Conservation (phyloP, 2,113 vertebrate species). For the Aramus guarauna region DNA sequence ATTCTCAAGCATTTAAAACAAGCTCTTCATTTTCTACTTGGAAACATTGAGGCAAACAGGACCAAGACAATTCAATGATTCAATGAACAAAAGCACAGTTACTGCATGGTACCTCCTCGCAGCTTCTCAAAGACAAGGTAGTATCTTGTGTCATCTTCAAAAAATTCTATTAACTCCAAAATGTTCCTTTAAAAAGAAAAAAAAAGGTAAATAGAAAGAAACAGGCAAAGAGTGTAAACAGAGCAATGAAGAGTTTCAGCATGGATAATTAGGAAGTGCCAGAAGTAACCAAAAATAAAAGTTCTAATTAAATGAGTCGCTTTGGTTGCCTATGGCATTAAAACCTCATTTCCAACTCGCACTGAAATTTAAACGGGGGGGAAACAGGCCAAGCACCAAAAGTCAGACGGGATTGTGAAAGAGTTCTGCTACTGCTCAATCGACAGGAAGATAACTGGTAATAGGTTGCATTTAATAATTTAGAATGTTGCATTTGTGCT, state of each 20-base stretch:
- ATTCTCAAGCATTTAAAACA: not conserved
- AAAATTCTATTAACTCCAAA: conserved; percentile 95
- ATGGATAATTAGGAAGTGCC: not conserved
- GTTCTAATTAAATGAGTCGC: not conserved
- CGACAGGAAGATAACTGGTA: conserved; percentile 55
- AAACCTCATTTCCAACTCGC: not conserved
- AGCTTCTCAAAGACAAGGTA: conserved; percentile 99
- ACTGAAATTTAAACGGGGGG: not conserved
- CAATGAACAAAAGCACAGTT: not conserved
- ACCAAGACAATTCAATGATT: not conserved
- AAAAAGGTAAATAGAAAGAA: not conserved
- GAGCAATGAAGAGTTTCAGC: not conserved
- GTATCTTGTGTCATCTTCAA: conserved; percentile 91
- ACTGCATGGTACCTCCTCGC: conserved; percentile 82
- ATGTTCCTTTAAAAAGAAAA: conserved; percentile 83
- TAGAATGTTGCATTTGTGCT: conserved; percentile 63
- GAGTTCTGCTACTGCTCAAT: conserved; percentile 51
- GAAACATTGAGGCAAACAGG: not conserved
- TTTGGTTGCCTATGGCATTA: not conserved
- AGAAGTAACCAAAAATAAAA: not conserved
- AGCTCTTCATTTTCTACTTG: not conserved
- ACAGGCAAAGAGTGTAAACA: not conserved
- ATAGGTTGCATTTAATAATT: conserved; percentile 65
- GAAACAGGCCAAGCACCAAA: not conserved
- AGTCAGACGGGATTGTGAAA: conserved; percentile 51